phyloP scores from a whole-genome alignment of 2,113 vertebrate genomes.

The Galbula dea region DNA sequence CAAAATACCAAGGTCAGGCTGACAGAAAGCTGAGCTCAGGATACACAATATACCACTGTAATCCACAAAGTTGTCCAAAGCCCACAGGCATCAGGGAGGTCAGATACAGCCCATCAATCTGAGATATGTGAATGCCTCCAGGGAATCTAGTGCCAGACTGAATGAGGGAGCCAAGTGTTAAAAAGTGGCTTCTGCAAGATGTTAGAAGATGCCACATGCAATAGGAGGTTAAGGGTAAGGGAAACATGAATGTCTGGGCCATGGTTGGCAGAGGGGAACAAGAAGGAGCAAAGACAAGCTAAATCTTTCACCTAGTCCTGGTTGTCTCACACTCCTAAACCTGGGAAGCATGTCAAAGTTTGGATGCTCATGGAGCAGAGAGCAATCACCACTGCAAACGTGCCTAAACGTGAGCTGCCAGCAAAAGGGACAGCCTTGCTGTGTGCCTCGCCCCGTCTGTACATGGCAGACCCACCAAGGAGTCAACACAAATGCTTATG shows the following conservation, averaged over 20 bases:
- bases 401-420: fast-evolving
- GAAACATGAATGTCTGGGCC: not conserved
- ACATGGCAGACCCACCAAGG: fast-evolving
- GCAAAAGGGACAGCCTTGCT: not conserved
- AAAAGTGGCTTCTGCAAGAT: not conserved
- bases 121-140: not conserved
- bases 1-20: not conserved
- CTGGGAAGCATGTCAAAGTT: not conserved
- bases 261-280: not conserved
- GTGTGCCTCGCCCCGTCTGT: not conserved
- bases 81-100: not conserved
- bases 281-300: not conserved
- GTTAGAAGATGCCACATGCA: not conserved
- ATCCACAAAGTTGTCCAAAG: not conserved
- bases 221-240: not conserved
- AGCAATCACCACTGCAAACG: not conserved
- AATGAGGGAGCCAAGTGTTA: not conserved
- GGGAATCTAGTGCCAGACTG: not conserved
- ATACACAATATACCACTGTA: fast-evolving
- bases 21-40: not conserved
- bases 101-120: not conserved
- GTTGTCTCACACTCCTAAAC: not conserved
- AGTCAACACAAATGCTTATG: not conserved
- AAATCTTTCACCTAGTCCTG: not conserved
- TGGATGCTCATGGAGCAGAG: not conserved